A percentile compares a stretch with the other conserved stretches of the same genome.
Evolutionary conservation across 2,888 invertebrate genomes (phyloP).

Genomic region (Criorhina ranunculi): DNA sequence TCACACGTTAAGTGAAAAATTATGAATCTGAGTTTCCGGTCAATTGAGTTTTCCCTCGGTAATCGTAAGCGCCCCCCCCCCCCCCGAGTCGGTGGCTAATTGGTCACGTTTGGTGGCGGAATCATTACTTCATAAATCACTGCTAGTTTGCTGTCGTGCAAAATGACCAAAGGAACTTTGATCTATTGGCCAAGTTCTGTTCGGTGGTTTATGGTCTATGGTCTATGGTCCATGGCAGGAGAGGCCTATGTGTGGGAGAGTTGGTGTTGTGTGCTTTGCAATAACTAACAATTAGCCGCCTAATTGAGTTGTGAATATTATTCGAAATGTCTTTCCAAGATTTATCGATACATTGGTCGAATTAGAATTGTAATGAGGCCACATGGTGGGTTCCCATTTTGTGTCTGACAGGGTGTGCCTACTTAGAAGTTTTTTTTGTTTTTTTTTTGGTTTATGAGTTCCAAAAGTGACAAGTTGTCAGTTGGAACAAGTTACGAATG

Average conservation of each 20-base stretch:
- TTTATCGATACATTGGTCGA: slow-evolving; percentile 44
- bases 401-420: slow-evolving; percentile 28
- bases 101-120: slow-evolving; percentile 74
- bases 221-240: not conserved
- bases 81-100: slow-evolving; percentile 50
- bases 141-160: slow-evolving; percentile 26
- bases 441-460: not conserved
- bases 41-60: slow-evolving; percentile 29
- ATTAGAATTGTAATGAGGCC: slow-evolving; percentile 55
- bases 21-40: slow-evolving; percentile 51
- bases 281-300: slow-evolving; percentile 53
- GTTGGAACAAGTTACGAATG: slow-evolving; percentile 1
- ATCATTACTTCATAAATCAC: slow-evolving; percentile 73
- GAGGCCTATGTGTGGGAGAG: not conserved
- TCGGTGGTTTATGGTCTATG: not conserved
- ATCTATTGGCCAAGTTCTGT: slow-evolving; percentile 40
- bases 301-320: slow-evolving; percentile 71
- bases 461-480: slow-evolving; percentile 23
- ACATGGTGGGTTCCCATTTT: slow-evolving; percentile 28
- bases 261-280: slow-evolving; percentile 15
- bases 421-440: slow-evolving; percentile 5
- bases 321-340: slow-evolving; percentile 49
- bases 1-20: slow-evolving; percentile 25
- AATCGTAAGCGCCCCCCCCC: not conserved
- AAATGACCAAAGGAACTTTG: slow-evolving; percentile 48